Evolutionary conservation across 2,797 vertebrate species (phyloP), one percentile per base, ranked within the genome.

Genomic region (Chromobotia macracanthus): DNA sequence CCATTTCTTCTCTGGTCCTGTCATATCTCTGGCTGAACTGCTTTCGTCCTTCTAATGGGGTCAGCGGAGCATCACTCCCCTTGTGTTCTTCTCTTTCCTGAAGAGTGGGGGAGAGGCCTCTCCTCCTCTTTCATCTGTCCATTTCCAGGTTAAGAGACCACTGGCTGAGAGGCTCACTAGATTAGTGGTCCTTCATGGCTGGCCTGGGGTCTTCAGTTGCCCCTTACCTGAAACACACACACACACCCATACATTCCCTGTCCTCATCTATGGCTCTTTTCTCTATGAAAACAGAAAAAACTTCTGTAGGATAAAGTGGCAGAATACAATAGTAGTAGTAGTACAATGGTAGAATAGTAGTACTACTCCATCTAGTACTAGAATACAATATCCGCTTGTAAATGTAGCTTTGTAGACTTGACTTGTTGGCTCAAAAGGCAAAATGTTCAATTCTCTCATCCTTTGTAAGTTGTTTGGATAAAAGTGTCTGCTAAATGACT

Each of bases 41-140:
- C 89, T 88, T 84, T 89, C 86, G 78, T 84, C 85, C 85, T 68
- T 91, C 89, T 90, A 88, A 89, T 85, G 87, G 89, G 91, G 91
- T 91, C 90, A 89, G 78, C 82, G 82, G 70, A 68, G 84, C 83
- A 80, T 73, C 76, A 83, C 38, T 63, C 21, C 51, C 80, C 85
- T 75, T 56, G 64, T 87, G 89, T 88, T 90, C 80, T 79, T 72
- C 21, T 21, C 58, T 72, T 79, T 72, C 21, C 41, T 74, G 48
- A 75, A 58, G 12, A 68, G 51, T 72, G 80, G 83, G 84, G 1
- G 6, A 21, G 25, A 84, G 83, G 84, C 61, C 77, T 70, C 55
- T 75, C 51, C 28, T 56, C 46, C 35, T 70, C 76, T 85, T 82
- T 85, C 84, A 84, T 82, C 84, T 82, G 77, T 86, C 83, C 82